Conservation (phyloP, 2,113 vertebrate species). For the Phaethon lepturus region DNA sequence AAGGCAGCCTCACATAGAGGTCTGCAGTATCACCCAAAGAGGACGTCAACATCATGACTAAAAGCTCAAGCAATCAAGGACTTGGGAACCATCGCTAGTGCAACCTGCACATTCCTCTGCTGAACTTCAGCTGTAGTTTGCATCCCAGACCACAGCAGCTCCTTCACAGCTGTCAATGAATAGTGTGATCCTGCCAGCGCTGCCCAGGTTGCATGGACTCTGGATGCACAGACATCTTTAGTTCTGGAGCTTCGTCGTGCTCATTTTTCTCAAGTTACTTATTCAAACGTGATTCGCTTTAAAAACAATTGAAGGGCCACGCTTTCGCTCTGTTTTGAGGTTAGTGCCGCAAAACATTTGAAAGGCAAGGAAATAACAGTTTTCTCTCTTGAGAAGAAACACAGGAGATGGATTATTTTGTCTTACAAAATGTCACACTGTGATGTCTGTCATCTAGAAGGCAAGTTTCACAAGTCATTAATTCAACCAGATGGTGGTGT, state of each 20-base stretch:
- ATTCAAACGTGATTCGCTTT: background rate
- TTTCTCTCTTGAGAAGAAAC: background rate
- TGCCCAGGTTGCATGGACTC: background rate
- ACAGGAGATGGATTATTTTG: background rate
- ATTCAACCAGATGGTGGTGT: slow-evolving; percentile 36
- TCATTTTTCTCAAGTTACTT: background rate
- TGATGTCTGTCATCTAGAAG: background rate
- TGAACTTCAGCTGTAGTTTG: background rate
- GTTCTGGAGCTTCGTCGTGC: rapidly evolving
- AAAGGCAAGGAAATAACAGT: background rate
- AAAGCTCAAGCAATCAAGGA: background rate
- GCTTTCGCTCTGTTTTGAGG: background rate
- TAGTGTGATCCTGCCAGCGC: rapidly evolving
- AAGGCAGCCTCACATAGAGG: background rate
- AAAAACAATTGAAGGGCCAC: background rate
- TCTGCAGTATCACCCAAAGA: background rate
- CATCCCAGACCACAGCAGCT: background rate
- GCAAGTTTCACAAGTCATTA: slow-evolving; percentile 36
- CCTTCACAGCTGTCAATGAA: background rate
- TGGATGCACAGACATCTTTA: background rate
- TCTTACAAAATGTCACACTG: background rate
- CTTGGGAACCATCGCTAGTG: rapidly evolving
- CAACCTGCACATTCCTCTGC: background rate
- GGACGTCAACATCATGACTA: too few relatives aligned
- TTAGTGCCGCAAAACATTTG: background rate